phyloP scores from a whole-genome alignment of 2,888 invertebrate genomes.

The Agonum fuliginosum region DNA sequence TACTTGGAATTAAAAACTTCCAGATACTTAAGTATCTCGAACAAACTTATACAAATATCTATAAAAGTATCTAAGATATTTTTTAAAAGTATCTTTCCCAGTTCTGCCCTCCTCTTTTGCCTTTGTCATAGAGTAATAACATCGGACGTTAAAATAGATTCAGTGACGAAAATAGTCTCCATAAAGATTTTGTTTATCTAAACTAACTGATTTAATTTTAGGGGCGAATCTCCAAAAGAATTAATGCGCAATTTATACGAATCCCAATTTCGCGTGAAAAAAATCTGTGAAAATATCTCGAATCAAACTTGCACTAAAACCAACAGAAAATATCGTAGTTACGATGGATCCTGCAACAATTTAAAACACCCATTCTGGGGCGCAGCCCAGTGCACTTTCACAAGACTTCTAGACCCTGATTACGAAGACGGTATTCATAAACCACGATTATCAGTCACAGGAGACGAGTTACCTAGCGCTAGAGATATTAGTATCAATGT shows the following conservation, averaged over 20 bases:
- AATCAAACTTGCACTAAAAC: slow-evolving; percentile 56
- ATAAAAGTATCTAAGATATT: no score
- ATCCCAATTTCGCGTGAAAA: slow-evolving; percentile 62
- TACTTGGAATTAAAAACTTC: no score
- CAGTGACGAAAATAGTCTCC: no score
- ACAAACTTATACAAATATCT: no score
- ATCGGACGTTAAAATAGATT: no score
- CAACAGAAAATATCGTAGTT: slow-evolving; percentile 65
- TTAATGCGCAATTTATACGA: slow-evolving; percentile 63
- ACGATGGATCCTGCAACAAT: slow-evolving; percentile 71
- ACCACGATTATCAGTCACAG: slow-evolving; percentile 68
- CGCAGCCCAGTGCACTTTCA: slow-evolving; percentile 66
- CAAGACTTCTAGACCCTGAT: slow-evolving; percentile 69
- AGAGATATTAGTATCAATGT: slow-evolving; percentile 68
- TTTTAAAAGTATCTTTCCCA: no score
- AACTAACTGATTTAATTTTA: background rate
- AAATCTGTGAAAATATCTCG: slow-evolving; percentile 28
- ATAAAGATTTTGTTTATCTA: no score
- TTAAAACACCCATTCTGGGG: slow-evolving; percentile 68
- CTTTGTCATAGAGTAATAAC: no score
- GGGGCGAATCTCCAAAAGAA: slow-evolving; percentile 40
- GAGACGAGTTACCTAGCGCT: slow-evolving; percentile 69
- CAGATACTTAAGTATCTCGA: no score
- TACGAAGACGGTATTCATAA: slow-evolving; percentile 71
- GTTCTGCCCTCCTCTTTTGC: no score